Conservation (phyloP, 1,140 invertebrate species). For the Scaptodrosophila lebanonensis region DNA sequence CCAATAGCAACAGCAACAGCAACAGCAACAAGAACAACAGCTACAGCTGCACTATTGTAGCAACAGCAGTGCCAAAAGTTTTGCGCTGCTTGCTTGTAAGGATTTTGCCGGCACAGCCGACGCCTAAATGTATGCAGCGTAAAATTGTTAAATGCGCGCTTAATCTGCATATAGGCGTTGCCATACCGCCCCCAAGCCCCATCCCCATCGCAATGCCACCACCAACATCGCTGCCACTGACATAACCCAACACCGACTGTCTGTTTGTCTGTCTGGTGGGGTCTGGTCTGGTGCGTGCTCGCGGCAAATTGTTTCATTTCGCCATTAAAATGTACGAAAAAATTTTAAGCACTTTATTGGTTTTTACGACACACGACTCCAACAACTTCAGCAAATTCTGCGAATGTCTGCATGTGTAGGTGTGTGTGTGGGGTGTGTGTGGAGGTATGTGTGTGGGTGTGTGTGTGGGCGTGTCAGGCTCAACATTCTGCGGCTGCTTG, state of each 20-base stretch:
- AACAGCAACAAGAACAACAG: slow-evolving; percentile 20
- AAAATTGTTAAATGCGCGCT: slow-evolving; percentile 71
- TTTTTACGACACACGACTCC: slow-evolving; percentile 22
- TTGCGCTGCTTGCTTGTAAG: slow-evolving; percentile 20
- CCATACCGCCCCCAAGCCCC: not conserved
- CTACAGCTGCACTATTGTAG: slow-evolving; percentile 30
- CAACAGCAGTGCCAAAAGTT: not conserved
- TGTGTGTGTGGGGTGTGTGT: too few relatives aligned
- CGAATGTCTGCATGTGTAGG: too few relatives aligned
- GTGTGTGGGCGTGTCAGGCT: not conserved
- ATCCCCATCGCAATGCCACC: too few relatives aligned
- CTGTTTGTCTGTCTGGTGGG: slow-evolving; percentile 5
- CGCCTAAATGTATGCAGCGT: slow-evolving; percentile 71
- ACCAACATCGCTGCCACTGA: too few relatives aligned
- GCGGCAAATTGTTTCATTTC: slow-evolving; percentile 65
- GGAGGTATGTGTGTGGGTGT: slow-evolving; percentile 1
- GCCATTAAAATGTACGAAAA: slow-evolving; percentile 68
- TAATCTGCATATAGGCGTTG: slow-evolving; percentile 59
- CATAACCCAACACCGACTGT: not conserved
- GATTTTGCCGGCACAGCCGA: slow-evolving; percentile 30
- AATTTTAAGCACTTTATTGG: slow-evolving; percentile 70
- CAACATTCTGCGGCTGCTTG: slow-evolving; percentile 55
- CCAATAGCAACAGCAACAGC: slow-evolving; percentile 2
- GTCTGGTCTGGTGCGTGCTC: slow-evolving; percentile 19
- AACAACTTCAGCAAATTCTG: too few relatives aligned